Percentiles rank a stretch among this genome's conserved stretches.
Conservation (phyloP, 2,888 invertebrate genomes). For the Rhagophthalmus giganteus region DNA sequence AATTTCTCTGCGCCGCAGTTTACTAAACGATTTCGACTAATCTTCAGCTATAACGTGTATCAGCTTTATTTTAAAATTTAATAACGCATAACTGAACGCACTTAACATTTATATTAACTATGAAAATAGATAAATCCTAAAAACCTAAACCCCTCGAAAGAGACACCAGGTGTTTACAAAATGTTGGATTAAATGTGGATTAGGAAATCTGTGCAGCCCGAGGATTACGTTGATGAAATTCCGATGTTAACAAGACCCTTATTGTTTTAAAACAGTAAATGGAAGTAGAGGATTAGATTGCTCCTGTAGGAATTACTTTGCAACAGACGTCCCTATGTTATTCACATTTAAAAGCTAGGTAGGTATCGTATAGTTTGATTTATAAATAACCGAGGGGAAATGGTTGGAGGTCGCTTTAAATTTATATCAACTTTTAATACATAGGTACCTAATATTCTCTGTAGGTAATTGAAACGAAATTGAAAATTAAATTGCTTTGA, state of each 20-base stretch:
- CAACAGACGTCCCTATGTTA: constrained; percentile 8
- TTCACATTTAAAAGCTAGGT: constrained; percentile 1
- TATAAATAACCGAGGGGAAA: too few relatives aligned
- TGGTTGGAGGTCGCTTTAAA: too few relatives aligned
- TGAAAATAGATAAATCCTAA: too few relatives aligned
- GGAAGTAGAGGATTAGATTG: constrained; percentile 18
- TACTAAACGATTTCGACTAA: too few relatives aligned
- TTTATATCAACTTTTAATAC: too few relatives aligned
- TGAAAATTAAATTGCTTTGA: too few relatives aligned
- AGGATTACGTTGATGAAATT: constrained; percentile 26
- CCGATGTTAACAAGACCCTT: constrained; percentile 26
- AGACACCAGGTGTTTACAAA: constrained; percentile 25
- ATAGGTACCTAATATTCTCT: too few relatives aligned
- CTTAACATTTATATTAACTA: too few relatives aligned
- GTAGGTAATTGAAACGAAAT: too few relatives aligned
- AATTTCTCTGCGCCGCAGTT: too few relatives aligned
- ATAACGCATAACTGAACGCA: constrained; percentile 5
- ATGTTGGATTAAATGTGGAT: constrained; percentile 24
- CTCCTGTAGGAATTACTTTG: constrained; percentile 15
- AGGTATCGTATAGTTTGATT: background rate
- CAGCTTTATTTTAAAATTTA: background rate
- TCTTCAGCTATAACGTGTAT: too few relatives aligned
- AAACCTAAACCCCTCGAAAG: too few relatives aligned
- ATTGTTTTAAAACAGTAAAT: constrained; percentile 23
- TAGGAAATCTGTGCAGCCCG: constrained; percentile 17